phyloP scores from a whole-genome alignment of 2,113 vertebrate genomes.

The Morone saxatilis region DNA sequence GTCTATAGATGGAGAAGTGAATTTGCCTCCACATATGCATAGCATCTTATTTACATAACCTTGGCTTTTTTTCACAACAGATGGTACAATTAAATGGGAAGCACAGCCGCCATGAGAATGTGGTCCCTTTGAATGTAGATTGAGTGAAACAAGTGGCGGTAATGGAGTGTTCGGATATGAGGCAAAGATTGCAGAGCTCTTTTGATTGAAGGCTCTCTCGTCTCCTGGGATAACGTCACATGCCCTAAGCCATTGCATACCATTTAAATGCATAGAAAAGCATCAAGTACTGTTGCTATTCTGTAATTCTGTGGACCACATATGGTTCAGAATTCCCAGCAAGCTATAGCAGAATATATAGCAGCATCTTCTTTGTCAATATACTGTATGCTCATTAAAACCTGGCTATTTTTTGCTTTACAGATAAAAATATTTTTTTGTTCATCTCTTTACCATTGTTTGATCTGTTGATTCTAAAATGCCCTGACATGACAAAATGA shows the following conservation, averaged over 20 bases:
- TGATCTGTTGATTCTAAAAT: slow-evolving; percentile 64
- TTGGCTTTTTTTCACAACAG: slow-evolving; percentile 72
- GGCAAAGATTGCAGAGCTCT: slow-evolving; percentile 64
- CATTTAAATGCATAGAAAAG: slow-evolving; percentile 74
- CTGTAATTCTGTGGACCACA: slow-evolving; percentile 35
- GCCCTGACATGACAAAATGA: slow-evolving; percentile 50
- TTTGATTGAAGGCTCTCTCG: slow-evolving; percentile 70
- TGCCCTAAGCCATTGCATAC: slow-evolving; percentile 47
- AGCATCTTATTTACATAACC: slow-evolving; percentile 78
- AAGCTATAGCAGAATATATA: slow-evolving; percentile 6
- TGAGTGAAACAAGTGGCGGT: slow-evolving; percentile 71
- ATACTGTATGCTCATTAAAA: slow-evolving; percentile 42
- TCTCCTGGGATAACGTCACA: slow-evolving; percentile 35
- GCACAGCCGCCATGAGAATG: slow-evolving; percentile 66
- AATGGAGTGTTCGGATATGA: slow-evolving; percentile 65
- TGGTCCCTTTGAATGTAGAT: slow-evolving; percentile 75
- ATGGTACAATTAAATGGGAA: slow-evolving; percentile 82
- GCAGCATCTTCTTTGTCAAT: slow-evolving; percentile 25
- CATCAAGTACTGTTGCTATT: slow-evolving; percentile 29
- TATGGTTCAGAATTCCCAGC: slow-evolving; percentile 43
- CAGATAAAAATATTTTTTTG: slow-evolving; percentile 14
- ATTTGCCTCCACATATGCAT: slow-evolving; percentile 40
- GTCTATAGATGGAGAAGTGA: slow-evolving; percentile 37
- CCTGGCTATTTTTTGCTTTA: not conserved
- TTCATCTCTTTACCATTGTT: slow-evolving; percentile 27